Evolutionary conservation across 2,113 vertebrate genomes (phyloP), one percentile per base, ranked within the genome.

Genomic region (Varanus salvator): DNA sequence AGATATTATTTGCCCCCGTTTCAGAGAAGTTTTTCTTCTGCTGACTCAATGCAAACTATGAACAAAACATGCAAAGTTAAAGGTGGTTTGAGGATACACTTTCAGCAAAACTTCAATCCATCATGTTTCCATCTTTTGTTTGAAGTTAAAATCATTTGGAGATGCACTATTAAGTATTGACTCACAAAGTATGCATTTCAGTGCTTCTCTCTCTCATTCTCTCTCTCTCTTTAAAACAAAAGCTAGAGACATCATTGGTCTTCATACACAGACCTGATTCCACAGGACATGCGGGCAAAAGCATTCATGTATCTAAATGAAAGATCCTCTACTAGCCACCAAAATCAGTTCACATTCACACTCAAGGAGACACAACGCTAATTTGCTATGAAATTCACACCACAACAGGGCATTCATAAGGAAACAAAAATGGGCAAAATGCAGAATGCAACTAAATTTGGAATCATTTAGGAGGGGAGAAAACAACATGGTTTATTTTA

Each of bases 381-480:
- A 21, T 1, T 23, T 86, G 0, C 38, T 93, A 69, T 69, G 64
- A 95, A 93, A 91, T 15, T 84, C 68, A 84, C 34, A 12, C 87
- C 81, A 15, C 77, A 93, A 86, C 4, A 88, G 23, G 86, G 19
- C 8, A 52, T 89, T 89, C 84, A 94, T 88, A 93, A 77, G 84
- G 89, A 44, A 68, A 44, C 17, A 17, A 50, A 64, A 52, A 7
- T 25, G 19, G 27, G 54, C 6, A 44, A 90, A 93, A 87, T 85
- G 44, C 64, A 86, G 3, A 8, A 31, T 89, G 6, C 86, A 54
- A 90, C n/a, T 31, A 87, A 93, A 92, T 92, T 72, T 50, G 54
- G 84, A 93, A 60, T 88, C 78, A 87, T 75, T 75, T 95, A 66
- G 82, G 90, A 23, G 80, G 87, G 54, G 87, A 60, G 29, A 93